phyloP scores from a whole-genome alignment of 2,797 vertebrate species.

The Cuniculus paca region DNA sequence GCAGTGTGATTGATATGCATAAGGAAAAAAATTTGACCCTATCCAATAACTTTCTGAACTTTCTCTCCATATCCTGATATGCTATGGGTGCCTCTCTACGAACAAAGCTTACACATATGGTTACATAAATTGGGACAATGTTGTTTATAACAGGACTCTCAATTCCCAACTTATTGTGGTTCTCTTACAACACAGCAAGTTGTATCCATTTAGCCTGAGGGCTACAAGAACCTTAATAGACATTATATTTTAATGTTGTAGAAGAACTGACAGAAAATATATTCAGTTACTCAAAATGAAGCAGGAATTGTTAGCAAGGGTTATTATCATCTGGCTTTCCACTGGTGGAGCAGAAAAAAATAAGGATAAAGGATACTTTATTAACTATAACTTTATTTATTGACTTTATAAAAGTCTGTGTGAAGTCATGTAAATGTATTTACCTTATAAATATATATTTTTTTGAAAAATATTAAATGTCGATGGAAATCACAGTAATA shows the following conservation, averaged over 20 bases:
- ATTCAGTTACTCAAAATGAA: not conserved
- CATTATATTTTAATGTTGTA: not conserved
- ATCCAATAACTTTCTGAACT: conserved; percentile 2
- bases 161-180: not conserved
- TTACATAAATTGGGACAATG: too few relatives aligned
- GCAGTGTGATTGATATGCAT: not conserved
- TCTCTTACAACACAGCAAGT: not conserved
- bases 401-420: not conserved
- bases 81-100: not conserved
- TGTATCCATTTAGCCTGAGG: not conserved
- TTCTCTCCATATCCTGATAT: not conserved
- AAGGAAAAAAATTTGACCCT: not conserved
- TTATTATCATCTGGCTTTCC: not conserved
- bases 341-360: not conserved
- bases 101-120: too few relatives aligned
- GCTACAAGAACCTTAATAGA: not conserved
- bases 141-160: not conserved
- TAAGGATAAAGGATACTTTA: not conserved
- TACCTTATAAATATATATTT: not conserved
- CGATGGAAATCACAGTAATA: not conserved
- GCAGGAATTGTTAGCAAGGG: not conserved
- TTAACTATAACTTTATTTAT: not conserved
- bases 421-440: not conserved
- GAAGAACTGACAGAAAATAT: not conserved
- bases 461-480: not conserved